Conservation (phyloP, 2,113 vertebrate species). For the Hypanus sabinus region DNA sequence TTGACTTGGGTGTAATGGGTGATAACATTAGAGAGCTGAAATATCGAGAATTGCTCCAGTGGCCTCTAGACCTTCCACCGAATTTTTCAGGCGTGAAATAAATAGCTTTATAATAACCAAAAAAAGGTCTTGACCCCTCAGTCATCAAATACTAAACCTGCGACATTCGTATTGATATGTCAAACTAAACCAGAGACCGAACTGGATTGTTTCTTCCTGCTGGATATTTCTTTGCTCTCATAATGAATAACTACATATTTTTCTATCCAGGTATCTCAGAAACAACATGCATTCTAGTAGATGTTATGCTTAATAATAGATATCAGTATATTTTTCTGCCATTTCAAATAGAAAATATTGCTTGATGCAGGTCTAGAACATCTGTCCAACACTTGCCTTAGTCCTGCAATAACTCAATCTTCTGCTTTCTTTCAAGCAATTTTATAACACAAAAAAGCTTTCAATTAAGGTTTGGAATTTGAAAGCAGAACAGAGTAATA, state of each 20-base stretch:
- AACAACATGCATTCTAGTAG: neutral
- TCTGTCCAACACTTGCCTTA: neutral
- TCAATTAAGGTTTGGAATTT: conserved; percentile 5
- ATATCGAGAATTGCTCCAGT: neutral
- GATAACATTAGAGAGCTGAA: neutral
- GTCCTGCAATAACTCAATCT: neutral
- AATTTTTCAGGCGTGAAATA: conserved; percentile 31
- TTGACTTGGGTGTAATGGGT: neutral
- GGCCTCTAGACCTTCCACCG: neutral
- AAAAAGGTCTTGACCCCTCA: neutral
- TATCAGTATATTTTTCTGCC: neutral
- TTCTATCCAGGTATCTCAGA: neutral
- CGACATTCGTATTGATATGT: neutral
- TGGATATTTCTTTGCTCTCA: neutral
- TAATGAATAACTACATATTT: neutral
- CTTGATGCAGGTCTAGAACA: neutral
- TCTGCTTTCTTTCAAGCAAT: neutral
- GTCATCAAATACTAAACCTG: neutral
- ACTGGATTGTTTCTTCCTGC: neutral
- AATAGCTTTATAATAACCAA: conserved; percentile 34
- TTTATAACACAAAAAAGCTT: conserved; percentile 16
- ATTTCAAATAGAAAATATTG: neutral
- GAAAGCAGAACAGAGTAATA: conserved; percentile 4
- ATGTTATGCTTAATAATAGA: neutral
- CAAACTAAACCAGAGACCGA: neutral